These are phyloP conservation scores for Rousettus madagascariensis DNA, from an alignment of 2,797 vertebrate genomes.

Conservation along the genomic window DNA sequence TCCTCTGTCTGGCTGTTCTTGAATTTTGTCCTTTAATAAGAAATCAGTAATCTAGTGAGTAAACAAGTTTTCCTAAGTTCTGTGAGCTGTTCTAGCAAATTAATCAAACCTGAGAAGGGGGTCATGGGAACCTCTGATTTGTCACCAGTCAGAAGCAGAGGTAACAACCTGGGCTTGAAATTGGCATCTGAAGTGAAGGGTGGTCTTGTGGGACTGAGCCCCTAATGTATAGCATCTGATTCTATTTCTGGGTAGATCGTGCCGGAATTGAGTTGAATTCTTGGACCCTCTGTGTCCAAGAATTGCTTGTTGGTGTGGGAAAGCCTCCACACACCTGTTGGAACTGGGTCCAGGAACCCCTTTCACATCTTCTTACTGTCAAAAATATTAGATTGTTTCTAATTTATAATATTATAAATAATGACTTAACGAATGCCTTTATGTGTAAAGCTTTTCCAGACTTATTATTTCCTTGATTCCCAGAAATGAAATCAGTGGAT, in stretches of 20 bases:
- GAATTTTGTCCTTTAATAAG: not conserved
- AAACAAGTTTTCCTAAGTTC: not conserved
- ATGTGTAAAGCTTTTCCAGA: not conserved
- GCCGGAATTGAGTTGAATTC: not conserved
- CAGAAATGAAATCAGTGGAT: conserved; percentile 50
- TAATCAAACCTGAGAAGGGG: not conserved
- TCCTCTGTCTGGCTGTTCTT: not conserved
- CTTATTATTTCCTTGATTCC: conserved; percentile 31
- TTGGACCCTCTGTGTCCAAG: not conserved
- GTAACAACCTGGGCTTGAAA: not conserved
- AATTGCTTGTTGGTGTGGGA: not conserved
- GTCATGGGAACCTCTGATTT: not conserved
- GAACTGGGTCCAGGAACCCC: not conserved
- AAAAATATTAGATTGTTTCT: conserved; percentile 14
- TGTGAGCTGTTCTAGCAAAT: not conserved
- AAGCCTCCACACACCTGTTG: not conserved
- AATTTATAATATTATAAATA: conserved; percentile 17
- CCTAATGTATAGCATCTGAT: not conserved
- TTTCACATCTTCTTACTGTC: not conserved
- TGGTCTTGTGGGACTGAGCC: not conserved
- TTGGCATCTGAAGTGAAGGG: not conserved
- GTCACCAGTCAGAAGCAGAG: not conserved
- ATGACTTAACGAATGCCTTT: not conserved
- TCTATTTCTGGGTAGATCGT: not conserved
- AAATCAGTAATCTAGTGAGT: not conserved